These are phyloP conservation scores for Serinus canaria DNA, from an alignment of 2,113 vertebrate genomes.

Conservation along the genomic window DNA sequence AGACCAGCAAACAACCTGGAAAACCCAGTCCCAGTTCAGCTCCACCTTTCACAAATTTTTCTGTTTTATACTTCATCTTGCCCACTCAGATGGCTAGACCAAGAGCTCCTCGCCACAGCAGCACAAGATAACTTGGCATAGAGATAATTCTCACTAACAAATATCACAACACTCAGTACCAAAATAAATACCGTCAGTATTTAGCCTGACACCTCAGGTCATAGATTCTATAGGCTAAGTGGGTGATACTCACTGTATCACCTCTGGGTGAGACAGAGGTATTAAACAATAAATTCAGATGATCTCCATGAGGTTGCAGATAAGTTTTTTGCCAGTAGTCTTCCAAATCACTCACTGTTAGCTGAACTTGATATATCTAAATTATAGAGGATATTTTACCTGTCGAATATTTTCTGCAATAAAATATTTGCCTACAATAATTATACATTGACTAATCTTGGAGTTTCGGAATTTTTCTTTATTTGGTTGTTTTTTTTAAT, in stretches of 20 bases:
- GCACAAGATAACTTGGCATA: not conserved
- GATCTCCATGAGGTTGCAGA: not conserved
- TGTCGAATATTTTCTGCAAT: not conserved
- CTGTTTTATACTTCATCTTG: not conserved
- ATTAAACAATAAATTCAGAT: not conserved
- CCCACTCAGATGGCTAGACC: not conserved
- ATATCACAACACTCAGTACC: not conserved
- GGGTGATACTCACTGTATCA: not conserved
- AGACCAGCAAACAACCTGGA: not conserved
- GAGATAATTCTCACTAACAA: not conserved
- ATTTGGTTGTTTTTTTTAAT: not conserved
- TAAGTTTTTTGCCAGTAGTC: not conserved
- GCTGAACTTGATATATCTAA: not conserved
- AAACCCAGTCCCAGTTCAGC: not conserved
- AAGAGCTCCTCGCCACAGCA: not conserved
- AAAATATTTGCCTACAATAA: not conserved
- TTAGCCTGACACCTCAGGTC: not conserved
- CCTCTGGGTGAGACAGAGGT: not conserved
- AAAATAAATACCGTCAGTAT: not conserved
- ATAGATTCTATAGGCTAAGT: not conserved
- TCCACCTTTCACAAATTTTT: not conserved
- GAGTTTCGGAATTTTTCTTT: accelerated
- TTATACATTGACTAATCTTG: not conserved
- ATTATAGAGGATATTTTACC: not conserved
- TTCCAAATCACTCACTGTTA: not conserved